phyloP scores from a whole-genome alignment of 2,888 invertebrate species.

The Nineta flava region DNA sequence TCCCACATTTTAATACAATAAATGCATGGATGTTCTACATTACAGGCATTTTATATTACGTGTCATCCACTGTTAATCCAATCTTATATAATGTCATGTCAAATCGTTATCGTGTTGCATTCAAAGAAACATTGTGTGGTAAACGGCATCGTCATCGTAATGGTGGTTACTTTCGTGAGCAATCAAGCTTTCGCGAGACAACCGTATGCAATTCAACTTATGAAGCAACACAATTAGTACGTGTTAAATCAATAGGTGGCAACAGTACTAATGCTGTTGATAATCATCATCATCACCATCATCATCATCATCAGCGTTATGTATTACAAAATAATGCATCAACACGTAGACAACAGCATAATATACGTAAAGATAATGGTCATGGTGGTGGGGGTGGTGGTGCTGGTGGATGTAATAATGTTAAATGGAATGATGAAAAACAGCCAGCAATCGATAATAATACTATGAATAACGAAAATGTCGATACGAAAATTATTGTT shows the following conservation, averaged over 20 bases:
- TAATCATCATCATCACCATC: too few relatives aligned
- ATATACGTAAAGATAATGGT: background rate
- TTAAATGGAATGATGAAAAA: background rate
- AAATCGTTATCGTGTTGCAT: conserved; percentile 54
- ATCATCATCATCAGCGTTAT: background rate
- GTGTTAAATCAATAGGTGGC: conserved; percentile 3
- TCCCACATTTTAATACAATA: conserved; percentile 40
- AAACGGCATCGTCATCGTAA: conserved; percentile 28
- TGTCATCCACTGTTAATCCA: conserved; percentile 65
- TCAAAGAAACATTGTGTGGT: conserved; percentile 57
- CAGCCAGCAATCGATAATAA: conserved; percentile 6
- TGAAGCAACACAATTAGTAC: conserved; percentile 6
- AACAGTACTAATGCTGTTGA: background rate
- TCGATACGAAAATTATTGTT: too few relatives aligned
- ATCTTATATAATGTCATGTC: conserved; percentile 74
- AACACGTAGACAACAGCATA: background rate
- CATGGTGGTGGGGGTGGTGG: too few relatives aligned
- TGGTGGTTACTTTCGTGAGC: conserved; percentile 35
- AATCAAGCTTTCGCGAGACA: conserved; percentile 45
- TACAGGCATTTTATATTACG: conserved; percentile 69
- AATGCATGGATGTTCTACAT: conserved; percentile 68
- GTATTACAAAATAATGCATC: background rate
- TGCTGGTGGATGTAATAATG: too few relatives aligned
- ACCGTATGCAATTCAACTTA: conserved; percentile 13
- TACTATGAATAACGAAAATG: background rate